Evolutionary conservation across 1,140 invertebrate species (phyloP).

Genomic region (Drosophila grimshawi): DNA sequence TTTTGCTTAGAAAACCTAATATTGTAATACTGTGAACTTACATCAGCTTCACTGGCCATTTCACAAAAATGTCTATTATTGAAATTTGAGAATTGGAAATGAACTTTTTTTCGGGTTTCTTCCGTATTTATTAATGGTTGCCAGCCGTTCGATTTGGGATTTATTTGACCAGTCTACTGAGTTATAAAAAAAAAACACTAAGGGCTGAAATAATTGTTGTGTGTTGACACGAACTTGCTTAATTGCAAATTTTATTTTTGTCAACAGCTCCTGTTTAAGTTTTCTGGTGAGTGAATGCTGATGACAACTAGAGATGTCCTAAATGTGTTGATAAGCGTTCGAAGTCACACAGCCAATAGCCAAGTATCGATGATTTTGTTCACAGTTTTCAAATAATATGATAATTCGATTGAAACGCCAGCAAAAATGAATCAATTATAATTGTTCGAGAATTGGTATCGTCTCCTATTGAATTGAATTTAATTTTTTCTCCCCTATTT

Average conservation of each 20-base stretch:
- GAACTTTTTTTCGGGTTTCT: background rate
- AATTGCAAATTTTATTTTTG: background rate
- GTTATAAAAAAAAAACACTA: background rate
- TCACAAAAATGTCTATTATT: background rate
- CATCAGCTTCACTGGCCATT: constrained; percentile 41
- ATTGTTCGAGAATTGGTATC: no score
- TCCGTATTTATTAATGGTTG: background rate
- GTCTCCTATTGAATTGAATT: no score
- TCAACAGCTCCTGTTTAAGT: background rate
- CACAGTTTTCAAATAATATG: background rate
- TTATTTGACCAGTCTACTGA: background rate
- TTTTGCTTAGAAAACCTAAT: background rate
- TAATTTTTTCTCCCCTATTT: no score
- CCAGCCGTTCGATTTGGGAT: background rate
- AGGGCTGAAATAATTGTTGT: background rate
- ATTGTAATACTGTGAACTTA: constrained; percentile 1
- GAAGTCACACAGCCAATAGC: no score
- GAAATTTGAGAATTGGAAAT: background rate
- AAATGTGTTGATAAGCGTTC: background rate
- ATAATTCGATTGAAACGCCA: background rate
- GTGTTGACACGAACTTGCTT: background rate
- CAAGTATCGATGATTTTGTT: background rate
- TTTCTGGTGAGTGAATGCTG: background rate
- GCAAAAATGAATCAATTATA: no score
- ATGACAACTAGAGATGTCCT: background rate